Conservation (phyloP, 2,888 invertebrate genomes). For the Nemapogon koenigi region DNA sequence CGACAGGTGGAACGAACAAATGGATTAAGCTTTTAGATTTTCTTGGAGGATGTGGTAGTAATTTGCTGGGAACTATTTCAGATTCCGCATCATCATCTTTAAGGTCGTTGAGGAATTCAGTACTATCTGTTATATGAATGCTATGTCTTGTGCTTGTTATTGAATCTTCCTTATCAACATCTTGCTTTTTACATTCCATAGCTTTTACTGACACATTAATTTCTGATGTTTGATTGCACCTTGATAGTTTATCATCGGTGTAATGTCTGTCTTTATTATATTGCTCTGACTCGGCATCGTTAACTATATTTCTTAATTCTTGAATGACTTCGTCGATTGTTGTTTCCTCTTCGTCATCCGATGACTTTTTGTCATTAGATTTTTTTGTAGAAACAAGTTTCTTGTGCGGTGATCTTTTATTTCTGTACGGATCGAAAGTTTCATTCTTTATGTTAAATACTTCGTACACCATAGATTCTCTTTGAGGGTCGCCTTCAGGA, state of each 20-base stretch:
- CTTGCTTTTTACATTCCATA: slow-evolving; percentile 36
- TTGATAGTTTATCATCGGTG: slow-evolving; percentile 36
- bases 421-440: slow-evolving; percentile 55
- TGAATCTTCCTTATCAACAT: slow-evolving; percentile 56
- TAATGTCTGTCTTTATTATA: slow-evolving; percentile 44
- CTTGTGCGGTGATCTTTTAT: slow-evolving; percentile 45
- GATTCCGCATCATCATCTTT: slow-evolving; percentile 59
- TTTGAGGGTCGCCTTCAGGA: slow-evolving; percentile 71
- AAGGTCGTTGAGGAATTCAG: slow-evolving; percentile 53
- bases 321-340: slow-evolving; percentile 89
- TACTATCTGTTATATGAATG: slow-evolving; percentile 51
- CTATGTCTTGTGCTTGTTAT: slow-evolving; percentile 60
- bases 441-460: slow-evolving; percentile 66
- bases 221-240: slow-evolving; percentile 49
- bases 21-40: slow-evolving; percentile 76
- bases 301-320: slow-evolving; percentile 83
- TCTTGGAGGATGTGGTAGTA: slow-evolving; percentile 82
- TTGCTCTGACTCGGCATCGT: slow-evolving; percentile 79
- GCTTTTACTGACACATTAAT: slow-evolving; percentile 40
- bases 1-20: slow-evolving; percentile 68
- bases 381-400: slow-evolving; percentile 39
- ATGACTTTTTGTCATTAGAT: slow-evolving; percentile 38
- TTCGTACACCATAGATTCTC: slow-evolving; percentile 68
- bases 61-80: slow-evolving; percentile 78
- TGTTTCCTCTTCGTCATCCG: slow-evolving; percentile 76